Evolutionary conservation across 2,797 vertebrate species (phyloP).

Genomic region (Siniperca scherzeri): DNA sequence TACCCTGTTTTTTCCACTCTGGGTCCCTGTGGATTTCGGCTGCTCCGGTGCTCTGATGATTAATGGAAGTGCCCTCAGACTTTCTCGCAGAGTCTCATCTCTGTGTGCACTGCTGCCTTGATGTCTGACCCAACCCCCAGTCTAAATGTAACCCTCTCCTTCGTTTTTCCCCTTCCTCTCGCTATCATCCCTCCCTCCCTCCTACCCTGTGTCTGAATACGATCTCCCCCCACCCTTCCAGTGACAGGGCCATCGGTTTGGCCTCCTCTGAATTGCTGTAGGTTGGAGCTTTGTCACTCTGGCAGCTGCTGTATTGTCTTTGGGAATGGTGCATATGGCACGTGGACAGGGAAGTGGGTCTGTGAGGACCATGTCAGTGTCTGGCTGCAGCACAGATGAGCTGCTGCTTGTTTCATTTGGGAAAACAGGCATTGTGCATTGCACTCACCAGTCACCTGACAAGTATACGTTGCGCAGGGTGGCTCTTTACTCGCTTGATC

Average conservation of each 20-base stretch:
- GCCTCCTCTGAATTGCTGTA: constrained; percentile 67
- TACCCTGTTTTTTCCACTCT: constrained; percentile 54
- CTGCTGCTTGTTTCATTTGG: constrained; percentile 37
- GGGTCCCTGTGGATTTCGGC: constrained; percentile 63
- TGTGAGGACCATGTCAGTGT: constrained; percentile 45
- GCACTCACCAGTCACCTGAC: constrained; percentile 36
- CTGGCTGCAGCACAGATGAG: constrained; percentile 38
- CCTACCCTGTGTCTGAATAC: constrained; percentile 53
- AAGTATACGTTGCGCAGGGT: constrained; percentile 5
- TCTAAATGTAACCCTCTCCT: constrained; percentile 44
- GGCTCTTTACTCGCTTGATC: background rate
- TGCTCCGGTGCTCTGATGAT: constrained; percentile 71
- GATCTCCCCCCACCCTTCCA: constrained; percentile 44
- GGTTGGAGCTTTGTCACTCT: constrained; percentile 76
- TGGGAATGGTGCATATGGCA: constrained; percentile 77
- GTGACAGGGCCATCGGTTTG: constrained; percentile 59
- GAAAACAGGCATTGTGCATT: constrained; percentile 35
- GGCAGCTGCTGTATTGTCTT: constrained; percentile 85
- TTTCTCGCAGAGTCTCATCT: constrained; percentile 63
- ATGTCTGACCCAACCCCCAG: constrained; percentile 58
- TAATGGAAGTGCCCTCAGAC: constrained; percentile 72
- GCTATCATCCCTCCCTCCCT: constrained; percentile 39
- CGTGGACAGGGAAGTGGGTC: constrained; percentile 64
- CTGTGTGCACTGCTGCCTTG: constrained; percentile 41
- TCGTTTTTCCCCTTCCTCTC: constrained; percentile 4